Conservation (phyloP, 2,888 invertebrate species). For the Drosophila atroscutellata region DNA sequence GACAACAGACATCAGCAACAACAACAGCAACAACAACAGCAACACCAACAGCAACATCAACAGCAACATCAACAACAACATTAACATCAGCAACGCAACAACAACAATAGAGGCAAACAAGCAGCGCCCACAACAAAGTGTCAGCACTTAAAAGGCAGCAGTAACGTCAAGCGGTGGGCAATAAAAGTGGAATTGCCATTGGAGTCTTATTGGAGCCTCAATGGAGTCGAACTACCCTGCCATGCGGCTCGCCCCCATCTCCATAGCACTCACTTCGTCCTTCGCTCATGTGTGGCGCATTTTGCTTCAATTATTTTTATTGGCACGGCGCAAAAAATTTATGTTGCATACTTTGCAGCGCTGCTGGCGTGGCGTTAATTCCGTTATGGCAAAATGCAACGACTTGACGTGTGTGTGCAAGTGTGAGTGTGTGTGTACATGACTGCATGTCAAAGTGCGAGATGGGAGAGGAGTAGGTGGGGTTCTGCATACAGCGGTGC, state of each 20-base stretch:
- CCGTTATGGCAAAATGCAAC: constrained; percentile 75
- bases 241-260: not conserved
- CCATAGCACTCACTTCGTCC: not conserved
- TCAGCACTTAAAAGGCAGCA: constrained; percentile 57
- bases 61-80: constrained; percentile 24
- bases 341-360: constrained; percentile 75
- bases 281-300: constrained; percentile 34
- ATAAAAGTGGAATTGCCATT: constrained; percentile 73
- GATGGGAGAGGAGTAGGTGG: constrained; percentile 6
- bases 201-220: constrained; percentile 57
- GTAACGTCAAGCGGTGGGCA: constrained; percentile 56
- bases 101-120: constrained; percentile 26
- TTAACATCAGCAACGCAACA: constrained; percentile 6
- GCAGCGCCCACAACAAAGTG: constrained; percentile 63
- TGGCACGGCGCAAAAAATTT: constrained; percentile 73
- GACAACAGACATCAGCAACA: constrained; percentile 27
- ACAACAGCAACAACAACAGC: constrained; percentile 13
- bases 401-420: constrained; percentile 54
- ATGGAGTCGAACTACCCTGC: constrained; percentile 42
- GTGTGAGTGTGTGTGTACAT: constrained; percentile 11
- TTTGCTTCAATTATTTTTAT: constrained; percentile 77
- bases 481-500: constrained; percentile 48
- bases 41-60: constrained; percentile 16
- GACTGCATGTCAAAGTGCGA: constrained; percentile 14
- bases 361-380: constrained; percentile 71